These are phyloP conservation scores for Ctenoplectra terminalis DNA, from an alignment of 1,140 invertebrate genomes.

Conservation along the genomic window DNA sequence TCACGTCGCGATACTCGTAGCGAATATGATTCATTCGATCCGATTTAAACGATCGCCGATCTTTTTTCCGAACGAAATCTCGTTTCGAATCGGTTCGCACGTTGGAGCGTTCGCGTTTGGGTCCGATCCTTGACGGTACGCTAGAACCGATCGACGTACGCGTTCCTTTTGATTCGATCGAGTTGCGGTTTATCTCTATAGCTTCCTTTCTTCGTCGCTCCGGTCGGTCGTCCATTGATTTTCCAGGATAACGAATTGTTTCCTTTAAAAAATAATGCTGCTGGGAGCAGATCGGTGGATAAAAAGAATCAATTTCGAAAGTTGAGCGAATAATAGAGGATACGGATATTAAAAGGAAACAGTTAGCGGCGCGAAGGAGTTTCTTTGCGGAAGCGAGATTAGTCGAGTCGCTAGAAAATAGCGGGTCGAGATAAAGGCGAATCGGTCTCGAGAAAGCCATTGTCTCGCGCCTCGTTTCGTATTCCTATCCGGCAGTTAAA, in stretches of 20 bases:
- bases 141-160: too few relatives aligned
- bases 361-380: neutral
- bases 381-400: conserved; percentile 60
- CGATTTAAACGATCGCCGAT: conserved; percentile 36
- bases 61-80: neutral
- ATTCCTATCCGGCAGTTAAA: conserved; percentile 66
- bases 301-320: conserved; percentile 29
- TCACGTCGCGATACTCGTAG: conserved; percentile 55
- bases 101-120: too few relatives aligned
- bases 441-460: conserved; percentile 66
- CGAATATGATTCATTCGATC: conserved; percentile 60
- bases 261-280: neutral
- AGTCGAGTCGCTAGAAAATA: conserved; percentile 61
- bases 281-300: too few relatives aligned
- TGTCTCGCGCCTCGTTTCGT: conserved; percentile 69
- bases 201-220: too few relatives aligned
- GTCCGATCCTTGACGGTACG: neutral
- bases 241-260: too few relatives aligned
- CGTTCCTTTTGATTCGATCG: too few relatives aligned
- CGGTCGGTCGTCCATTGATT: too few relatives aligned
- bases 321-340: conserved; percentile 1
- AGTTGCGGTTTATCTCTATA: too few relatives aligned
- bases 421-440: conserved; percentile 66
- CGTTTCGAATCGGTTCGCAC: neutral
- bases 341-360: conserved; percentile 28